Evolutionary conservation across 1,140 invertebrate species (phyloP), one percentile per base, ranked within the genome.

Genomic region (Aphelinus certus): DNA sequence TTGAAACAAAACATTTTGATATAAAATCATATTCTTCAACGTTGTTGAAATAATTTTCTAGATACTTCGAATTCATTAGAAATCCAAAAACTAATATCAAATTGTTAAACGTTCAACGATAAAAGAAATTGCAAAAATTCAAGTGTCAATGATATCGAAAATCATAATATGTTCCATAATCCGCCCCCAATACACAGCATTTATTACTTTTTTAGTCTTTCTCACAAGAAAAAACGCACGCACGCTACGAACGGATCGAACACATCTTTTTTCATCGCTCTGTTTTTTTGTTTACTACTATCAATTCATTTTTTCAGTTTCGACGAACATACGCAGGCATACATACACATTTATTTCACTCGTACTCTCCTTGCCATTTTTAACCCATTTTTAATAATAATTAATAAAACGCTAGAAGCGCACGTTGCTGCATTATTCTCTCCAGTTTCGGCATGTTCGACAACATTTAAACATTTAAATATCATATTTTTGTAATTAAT

Each of bases 401-500:
- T 78, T 79, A 78, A 79, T 73, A 77, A 74, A 67, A 60, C 48
- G 46, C 51, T 73, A 68, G 70, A 75, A 60, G 74, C 56, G 78
- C 75, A 48, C 60, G 64, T 63, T 73, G 6, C 49, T 73, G 68
- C 79, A 79, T 60, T 74, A 69, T 53, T 75, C 46, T 70, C 61
- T 69, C 60, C 73, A 56, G 66, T 75, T 70, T 81, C 76, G 77
- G 76, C 76, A 78, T 78, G 76, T 76, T 80, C 78, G 79, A 79
- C 75, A 73, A 79, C 77, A 83, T 79, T 80, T 79, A 83, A 86
- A 86, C 85, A 87, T 87, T 87, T 86, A 87, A 86, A 87, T 87
- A 87, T 85, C 81, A 81, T 87, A 83, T 82, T 83, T 81, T 82
- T 81, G 78, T 83, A 83, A 77, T 77, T 81, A 80, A 80, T 81